A percentile compares a stretch with the other conserved stretches of the same genome.
Conservation (phyloP, 1,140 invertebrate genomes). For the Ostrea edulis region DNA sequence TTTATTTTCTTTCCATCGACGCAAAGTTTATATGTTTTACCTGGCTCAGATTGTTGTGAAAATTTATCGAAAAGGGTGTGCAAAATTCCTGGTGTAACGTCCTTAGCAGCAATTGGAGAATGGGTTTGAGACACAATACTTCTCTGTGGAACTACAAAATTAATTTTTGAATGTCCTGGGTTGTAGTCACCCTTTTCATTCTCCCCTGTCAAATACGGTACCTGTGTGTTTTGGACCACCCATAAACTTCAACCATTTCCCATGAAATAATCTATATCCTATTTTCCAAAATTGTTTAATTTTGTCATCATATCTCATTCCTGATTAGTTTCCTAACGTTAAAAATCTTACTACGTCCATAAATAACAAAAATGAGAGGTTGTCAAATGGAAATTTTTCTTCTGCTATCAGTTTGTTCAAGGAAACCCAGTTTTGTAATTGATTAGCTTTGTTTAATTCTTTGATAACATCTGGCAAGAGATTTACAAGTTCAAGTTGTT, state of each 20-base stretch:
- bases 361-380: slow-evolving; percentile 50
- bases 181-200: neutral
- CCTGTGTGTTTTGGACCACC: slow-evolving; percentile 50
- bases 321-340: neutral
- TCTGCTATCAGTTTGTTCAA: neutral
- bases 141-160: slow-evolving; percentile 31
- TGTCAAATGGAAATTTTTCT: slow-evolving; percentile 39
- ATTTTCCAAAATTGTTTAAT: slow-evolving; percentile 52
- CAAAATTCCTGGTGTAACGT: slow-evolving; percentile 6
- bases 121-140: neutral
- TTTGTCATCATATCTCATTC: slow-evolving; percentile 53
- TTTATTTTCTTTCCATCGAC: slow-evolving; percentile 47
- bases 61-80: neutral
- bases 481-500: neutral
- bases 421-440: neutral
- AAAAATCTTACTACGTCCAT: slow-evolving; percentile 49
- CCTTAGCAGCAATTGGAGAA: neutral
- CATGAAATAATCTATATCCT: slow-evolving; percentile 52
- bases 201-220: neutral
- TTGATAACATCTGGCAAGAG: slow-evolving; percentile 25
- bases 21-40: too few relatives aligned
- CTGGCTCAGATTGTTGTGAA: neutral
- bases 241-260: slow-evolving; percentile 58
- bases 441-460: neutral
- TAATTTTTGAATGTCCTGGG: slow-evolving; percentile 22